Evolutionary conservation across 2,113 vertebrate species (phyloP).

Genomic region (Corythornis vintsioides): DNA sequence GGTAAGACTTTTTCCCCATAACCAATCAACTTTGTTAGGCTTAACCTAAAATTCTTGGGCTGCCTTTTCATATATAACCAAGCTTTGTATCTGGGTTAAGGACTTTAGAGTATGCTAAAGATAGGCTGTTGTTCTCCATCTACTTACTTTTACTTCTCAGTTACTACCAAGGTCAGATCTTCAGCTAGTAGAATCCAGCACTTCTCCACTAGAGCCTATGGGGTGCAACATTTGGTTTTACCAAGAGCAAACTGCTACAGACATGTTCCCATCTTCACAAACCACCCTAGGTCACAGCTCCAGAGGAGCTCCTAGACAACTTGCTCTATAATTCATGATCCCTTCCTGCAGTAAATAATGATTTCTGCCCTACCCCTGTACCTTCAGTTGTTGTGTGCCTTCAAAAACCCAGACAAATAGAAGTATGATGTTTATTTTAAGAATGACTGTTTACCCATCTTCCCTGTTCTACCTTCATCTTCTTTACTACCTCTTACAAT

Average conservation of each 20-base stretch:
- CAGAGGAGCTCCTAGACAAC: neutral
- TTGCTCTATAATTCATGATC: neutral
- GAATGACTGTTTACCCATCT: neutral
- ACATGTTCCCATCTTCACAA: neutral
- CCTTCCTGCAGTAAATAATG: neutral
- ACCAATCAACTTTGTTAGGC: neutral
- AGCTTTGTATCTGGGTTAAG: neutral
- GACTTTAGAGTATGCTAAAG: neutral
- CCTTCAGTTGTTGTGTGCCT: neutral
- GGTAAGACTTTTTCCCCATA: neutral
- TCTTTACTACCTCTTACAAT: neutral
- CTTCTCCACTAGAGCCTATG: neutral
- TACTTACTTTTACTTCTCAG: neutral
- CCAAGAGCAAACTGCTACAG: neutral
- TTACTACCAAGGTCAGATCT: neutral
- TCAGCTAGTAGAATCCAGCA: neutral
- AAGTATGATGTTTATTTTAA: neutral
- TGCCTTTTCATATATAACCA: neutral
- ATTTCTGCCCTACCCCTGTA: neutral
- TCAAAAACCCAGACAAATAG: neutral
- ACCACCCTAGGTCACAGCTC: neutral
- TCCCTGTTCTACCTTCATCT: neutral
- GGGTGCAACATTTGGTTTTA: neutral
- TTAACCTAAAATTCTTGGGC: neutral
- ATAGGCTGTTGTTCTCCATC: neutral